These are phyloP conservation scores for Eupelmus urozonus DNA, from an alignment of 2,888 invertebrate species.

Conservation along the genomic window DNA sequence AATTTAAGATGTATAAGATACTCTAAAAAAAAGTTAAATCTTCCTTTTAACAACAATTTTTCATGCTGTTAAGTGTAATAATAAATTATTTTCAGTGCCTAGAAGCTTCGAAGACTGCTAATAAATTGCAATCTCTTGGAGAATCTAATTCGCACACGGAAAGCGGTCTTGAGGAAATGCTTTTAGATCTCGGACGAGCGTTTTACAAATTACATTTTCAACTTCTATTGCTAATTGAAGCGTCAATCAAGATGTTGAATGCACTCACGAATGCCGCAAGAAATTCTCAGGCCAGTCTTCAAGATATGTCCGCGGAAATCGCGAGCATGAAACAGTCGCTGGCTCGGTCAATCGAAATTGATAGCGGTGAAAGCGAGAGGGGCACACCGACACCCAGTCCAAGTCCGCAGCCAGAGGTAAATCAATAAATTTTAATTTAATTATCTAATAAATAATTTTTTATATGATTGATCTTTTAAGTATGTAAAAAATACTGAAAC, in stretches of 20 bases:
- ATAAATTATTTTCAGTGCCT: conserved; percentile 81
- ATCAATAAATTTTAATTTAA: neutral
- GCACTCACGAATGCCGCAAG: conserved; percentile 82
- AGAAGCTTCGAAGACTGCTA: conserved; percentile 89
- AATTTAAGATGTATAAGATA: too few relatives aligned
- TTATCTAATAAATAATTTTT: neutral
- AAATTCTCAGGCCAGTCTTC: conserved; percentile 81
- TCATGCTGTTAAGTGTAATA: neutral
- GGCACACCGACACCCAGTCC: conserved; percentile 83
- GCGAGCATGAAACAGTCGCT: conserved; percentile 81
- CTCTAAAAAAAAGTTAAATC: neutral
- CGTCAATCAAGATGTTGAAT: conserved; percentile 89
- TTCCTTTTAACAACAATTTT: neutral
- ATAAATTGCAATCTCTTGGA: conserved; percentile 86
- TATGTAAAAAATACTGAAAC: neutral
- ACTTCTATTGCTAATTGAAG: conserved; percentile 91
- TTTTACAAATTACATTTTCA: conserved; percentile 96
- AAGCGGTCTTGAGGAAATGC: conserved; percentile 83
- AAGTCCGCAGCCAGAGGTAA: conserved; percentile 72
- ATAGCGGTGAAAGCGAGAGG: conserved; percentile 82
- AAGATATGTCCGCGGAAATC: conserved; percentile 83
- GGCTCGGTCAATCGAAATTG: conserved; percentile 79
- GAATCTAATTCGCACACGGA: conserved; percentile 79
- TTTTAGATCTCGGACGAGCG: conserved; percentile 90
- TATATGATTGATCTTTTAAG: too few relatives aligned